Evolutionary conservation across 2,888 invertebrate genomes (phyloP).

Genomic region (Trichogramma evanescens): DNA sequence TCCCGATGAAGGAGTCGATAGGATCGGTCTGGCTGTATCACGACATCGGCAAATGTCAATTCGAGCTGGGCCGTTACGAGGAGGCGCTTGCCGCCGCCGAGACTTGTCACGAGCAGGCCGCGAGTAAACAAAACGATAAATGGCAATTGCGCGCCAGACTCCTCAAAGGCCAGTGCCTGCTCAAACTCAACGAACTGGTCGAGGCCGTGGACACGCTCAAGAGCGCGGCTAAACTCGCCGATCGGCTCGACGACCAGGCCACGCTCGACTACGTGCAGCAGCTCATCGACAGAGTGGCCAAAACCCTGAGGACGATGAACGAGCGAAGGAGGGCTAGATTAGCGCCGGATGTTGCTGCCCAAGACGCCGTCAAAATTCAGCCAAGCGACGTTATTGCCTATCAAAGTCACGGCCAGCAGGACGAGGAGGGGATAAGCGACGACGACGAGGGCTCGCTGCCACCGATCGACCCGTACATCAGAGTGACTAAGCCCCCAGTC

Average conservation of each 20-base stretch:
- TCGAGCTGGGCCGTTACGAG: constrained; percentile 29
- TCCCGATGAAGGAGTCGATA: constrained; percentile 21
- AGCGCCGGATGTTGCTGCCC: too few species aligned
- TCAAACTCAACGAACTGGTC: constrained; percentile 30
- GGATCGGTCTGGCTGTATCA: constrained; percentile 31
- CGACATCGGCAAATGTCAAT: constrained; percentile 35
- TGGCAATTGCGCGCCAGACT: constrained; percentile 35
- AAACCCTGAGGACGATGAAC: constrained; percentile 14
- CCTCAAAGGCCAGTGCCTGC: constrained; percentile 33
- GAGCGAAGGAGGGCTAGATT: neutral
- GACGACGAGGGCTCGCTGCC: neutral
- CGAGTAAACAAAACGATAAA: constrained; percentile 21
- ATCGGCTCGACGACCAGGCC: constrained; percentile 24
- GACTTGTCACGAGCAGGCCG: constrained; percentile 28
- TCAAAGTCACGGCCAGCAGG: too few species aligned
- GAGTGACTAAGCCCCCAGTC: neutral
- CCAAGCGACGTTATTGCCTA: too few species aligned
- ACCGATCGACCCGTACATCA: neutral
- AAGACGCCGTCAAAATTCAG: too few species aligned
- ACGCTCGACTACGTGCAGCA: constrained; percentile 30
- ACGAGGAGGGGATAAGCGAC: neutral
- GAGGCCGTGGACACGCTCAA: constrained; percentile 30
- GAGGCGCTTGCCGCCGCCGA: constrained; percentile 27
- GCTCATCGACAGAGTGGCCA: constrained; percentile 28
- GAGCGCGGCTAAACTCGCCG: constrained; percentile 23